These are phyloP conservation scores for Origma solitaria DNA, from an alignment of 2,113 vertebrate genomes.

Conservation along the genomic window DNA sequence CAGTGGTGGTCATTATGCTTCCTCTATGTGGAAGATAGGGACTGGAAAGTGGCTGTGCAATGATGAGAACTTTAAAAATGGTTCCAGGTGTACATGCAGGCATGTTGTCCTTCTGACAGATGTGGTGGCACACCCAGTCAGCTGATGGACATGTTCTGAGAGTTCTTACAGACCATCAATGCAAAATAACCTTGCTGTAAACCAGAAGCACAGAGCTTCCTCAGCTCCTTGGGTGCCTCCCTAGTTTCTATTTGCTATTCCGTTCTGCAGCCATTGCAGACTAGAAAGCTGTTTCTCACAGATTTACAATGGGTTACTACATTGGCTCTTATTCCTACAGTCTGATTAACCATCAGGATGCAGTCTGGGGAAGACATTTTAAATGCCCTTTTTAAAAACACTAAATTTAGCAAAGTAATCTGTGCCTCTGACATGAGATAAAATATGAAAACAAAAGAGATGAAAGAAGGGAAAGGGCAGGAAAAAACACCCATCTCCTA, in stretches of 20 bases:
- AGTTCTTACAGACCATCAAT: neutral
- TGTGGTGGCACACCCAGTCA: neutral
- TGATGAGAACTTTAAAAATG: neutral
- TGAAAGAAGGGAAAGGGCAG: neutral
- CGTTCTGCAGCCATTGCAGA: neutral
- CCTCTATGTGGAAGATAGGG: neutral
- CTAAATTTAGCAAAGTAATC: neutral
- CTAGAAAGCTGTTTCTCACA: neutral
- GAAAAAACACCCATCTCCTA: neutral
- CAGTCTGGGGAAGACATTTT: neutral
- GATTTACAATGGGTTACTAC: neutral
- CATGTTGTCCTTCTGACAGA: neutral
- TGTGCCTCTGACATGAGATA: neutral
- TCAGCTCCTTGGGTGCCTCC: neutral
- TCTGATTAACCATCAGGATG: neutral
- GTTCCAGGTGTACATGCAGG: rapidly evolving
- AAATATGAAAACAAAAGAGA: neutral
- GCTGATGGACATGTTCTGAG: neutral
- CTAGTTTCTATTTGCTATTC: neutral
- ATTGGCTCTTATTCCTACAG: neutral
- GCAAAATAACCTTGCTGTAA: neutral
- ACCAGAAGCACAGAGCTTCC: neutral
- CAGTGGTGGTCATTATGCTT: neutral
- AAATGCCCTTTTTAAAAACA: neutral
- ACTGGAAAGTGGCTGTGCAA: neutral